Base-by-base conservation (phyloP, 1,140 invertebrate genomes). In the Drosophila mojavensis region DNA sequence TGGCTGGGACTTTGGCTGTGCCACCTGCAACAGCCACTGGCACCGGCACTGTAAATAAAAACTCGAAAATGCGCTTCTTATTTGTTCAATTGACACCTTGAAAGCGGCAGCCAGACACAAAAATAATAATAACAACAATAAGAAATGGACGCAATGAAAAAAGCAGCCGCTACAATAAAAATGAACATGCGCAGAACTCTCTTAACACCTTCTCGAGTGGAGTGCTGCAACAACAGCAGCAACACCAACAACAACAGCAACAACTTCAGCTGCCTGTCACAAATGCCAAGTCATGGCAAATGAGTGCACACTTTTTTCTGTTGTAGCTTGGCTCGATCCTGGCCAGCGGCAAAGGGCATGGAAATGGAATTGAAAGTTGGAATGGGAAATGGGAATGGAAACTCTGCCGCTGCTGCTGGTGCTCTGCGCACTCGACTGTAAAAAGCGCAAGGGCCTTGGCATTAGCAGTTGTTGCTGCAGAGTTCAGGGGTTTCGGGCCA, bases 201-300 rank as follows among this genome's bases (percentile, higher is more conserved):
- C 64, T 81, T 88, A 88, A 88, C 83, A 88, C 83, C 84, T 88
- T 80, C 79, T 78, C 68, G 70, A 78, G 69, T 79, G 69, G 59
- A 71, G 71, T 74, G 64, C 64, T 74, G 28, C 64, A 83, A 15
- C 51, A 68, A 60, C 61, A 71, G 10, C 68, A 68, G 11, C n/a
- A n/a, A n/a, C 64, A 82, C 11, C 51, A 68, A 60, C 60, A 71
- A 10, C 68, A 68, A 6, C 55, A 62, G 43, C 65, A 63, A 53
- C 81, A 61, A 67, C 81, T 83, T 83, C 83, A 89, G 83, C 84
- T 89, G 81, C 77, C 53, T 79, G 67, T 66, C 76, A 75, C 76
- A 79, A 79, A 71, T 77, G 83, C 84, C 73, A 72, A 81, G 83
- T 88, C 83, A 88, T 89, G 66, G 84, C 84, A 88, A 88, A 89